Percentiles rank a stretch among this genome's conserved stretches.
Conservation (phyloP, 2,113 vertebrate genomes). For the Eurypyga helias region DNA sequence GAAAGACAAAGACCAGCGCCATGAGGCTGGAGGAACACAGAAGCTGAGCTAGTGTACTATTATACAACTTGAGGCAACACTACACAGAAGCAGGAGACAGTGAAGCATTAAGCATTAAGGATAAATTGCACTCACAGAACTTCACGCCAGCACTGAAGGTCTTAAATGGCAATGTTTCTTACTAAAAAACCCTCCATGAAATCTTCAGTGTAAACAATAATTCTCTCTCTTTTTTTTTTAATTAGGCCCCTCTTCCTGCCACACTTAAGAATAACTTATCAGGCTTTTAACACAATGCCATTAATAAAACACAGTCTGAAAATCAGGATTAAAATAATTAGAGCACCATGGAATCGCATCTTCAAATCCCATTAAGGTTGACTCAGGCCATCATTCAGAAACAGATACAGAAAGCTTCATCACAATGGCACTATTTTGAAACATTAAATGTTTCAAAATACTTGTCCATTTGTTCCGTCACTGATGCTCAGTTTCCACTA, state of each 20-base stretch:
- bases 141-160: neutral
- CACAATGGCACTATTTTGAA: neutral
- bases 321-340: conserved; percentile 57
- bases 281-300: conserved; percentile 32
- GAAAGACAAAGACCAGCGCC: neutral
- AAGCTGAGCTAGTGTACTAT: neutral
- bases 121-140: neutral
- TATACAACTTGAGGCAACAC: neutral
- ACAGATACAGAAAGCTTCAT: neutral
- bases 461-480: neutral
- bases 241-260: conserved; percentile 8
- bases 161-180: neutral
- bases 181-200: neutral
- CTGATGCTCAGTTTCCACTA: neutral
- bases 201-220: neutral
- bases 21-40: neutral
- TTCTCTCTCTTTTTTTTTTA: neutral
- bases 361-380: conserved; percentile 49
- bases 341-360: conserved; percentile 15
- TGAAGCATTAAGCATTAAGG: neutral
- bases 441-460: neutral
- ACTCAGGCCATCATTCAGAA: conserved; percentile 39
- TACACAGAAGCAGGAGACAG: neutral
- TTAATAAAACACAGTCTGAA: conserved; percentile 55
- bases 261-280: conserved; percentile 39